Evolutionary conservation across 2,797 vertebrate genomes (phyloP), one percentile per base, ranked within the genome.

Genomic region (Parotocinclus haroldoi): DNA sequence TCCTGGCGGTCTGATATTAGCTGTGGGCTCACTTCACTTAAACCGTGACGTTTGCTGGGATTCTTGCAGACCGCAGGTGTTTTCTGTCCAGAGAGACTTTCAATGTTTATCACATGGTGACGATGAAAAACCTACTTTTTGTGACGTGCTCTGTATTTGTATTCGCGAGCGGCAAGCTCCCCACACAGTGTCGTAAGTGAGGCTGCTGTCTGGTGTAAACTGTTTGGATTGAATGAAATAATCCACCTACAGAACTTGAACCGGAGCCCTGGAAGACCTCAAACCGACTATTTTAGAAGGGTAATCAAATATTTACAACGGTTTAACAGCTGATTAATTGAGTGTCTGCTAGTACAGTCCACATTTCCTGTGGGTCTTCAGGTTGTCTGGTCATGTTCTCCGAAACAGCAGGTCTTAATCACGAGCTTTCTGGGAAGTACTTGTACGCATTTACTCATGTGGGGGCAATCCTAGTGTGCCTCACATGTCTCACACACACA

Each of bases 161-260:
- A 74, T 87, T 81, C 81, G 78, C 84, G 83, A 83, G 76, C 83
- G 82, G 79, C 84, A 84, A 87, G 87, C 86, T 88, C 88, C 74
- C 75, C 86, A 85, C 78, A 81, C 73, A 75, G 79, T 88, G 86
- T 82, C 80, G 79, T 90, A 86, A 87, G 78, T 72, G 78, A 83
- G 85, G 83, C 84, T 66, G 84, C 81, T 83, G 80, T 80, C 80
- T 77, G 73, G 83, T 82, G 80, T 86, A 91, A 90, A 91, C 87
- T 88, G 89, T 91, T 86, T 90, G 84, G 81, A 84, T 86, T 89
- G 81, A 89, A 87, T 85, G 79, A 91, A 88, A 88, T 87, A 82
- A 85, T 87, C 88, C 89, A 80, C 79, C 84, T 88, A 81, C 88
- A 78, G 80, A 63, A 58, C 73, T 81, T 84, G 82, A 79, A 80